Evolutionary conservation across 2,113 vertebrate species (phyloP).

Genomic region (Channa maculata): DNA sequence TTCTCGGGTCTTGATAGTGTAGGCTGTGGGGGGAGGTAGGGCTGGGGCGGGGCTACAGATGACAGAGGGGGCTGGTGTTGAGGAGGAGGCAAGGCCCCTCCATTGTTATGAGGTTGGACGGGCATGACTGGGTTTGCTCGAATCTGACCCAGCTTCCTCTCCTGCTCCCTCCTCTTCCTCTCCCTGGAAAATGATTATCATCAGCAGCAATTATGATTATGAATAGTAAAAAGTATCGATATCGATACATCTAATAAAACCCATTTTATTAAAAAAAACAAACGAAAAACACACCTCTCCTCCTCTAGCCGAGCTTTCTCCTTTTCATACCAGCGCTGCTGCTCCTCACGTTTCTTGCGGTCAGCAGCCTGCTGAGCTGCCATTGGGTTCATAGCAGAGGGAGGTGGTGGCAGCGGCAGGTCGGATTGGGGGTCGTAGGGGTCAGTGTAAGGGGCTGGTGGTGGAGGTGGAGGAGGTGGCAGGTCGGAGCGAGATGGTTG

Average conservation of each 20-base stretch:
- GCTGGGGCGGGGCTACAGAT: slow-evolving; percentile 72
- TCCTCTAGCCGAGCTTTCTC: slow-evolving; percentile 97
- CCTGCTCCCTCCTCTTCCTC: slow-evolving; percentile 94
- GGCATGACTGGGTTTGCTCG: slow-evolving; percentile 82
- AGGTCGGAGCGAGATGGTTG: slow-evolving; percentile 91
- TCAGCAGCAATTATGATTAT: neutral
- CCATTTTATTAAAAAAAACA: neutral
- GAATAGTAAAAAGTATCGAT: too few species aligned
- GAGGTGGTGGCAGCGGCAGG: slow-evolving; percentile 86
- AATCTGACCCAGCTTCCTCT: slow-evolving; percentile 94
- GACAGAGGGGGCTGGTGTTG: slow-evolving; percentile 78
- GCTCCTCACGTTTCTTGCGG: slow-evolving; percentile 94
- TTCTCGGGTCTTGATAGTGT: slow-evolving; percentile 84
- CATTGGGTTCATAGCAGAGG: slow-evolving; percentile 51
- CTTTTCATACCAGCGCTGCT: slow-evolving; percentile 99
- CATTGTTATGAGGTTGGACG: slow-evolving; percentile 75
- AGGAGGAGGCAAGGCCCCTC: slow-evolving; percentile 70
- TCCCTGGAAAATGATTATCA: slow-evolving; percentile 79
- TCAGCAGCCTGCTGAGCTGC: slow-evolving; percentile 84
- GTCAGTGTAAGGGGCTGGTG: slow-evolving; percentile 80
- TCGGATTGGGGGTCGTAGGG: slow-evolving; percentile 87
- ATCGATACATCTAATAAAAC: too few species aligned
- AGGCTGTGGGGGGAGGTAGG: slow-evolving; percentile 81
- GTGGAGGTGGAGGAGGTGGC: slow-evolving; percentile 92
- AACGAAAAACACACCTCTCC: slow-evolving; percentile 77